phyloP scores from a whole-genome alignment of 2,113 vertebrate species.

The Urocolius indicus region DNA sequence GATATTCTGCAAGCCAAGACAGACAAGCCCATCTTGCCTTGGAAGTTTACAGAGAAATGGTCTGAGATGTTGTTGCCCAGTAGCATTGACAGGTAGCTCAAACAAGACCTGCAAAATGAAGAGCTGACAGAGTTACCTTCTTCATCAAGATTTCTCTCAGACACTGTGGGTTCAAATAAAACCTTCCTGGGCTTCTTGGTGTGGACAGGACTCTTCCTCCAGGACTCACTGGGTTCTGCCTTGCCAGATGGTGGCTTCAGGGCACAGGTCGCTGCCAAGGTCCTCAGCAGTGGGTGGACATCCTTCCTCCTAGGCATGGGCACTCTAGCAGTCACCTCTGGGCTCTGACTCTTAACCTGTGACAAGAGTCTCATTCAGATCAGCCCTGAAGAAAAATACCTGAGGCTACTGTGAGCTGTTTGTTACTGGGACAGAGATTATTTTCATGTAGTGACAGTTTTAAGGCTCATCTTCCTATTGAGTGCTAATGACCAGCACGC shows the following conservation, averaged over 20 bases:
- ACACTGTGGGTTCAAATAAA: conserved; percentile 62
- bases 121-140: conserved; percentile 56
- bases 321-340: background rate
- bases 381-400: background rate
- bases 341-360: conserved; percentile 28
- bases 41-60: background rate
- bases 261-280: background rate
- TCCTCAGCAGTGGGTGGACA: background rate
- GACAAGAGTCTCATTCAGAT: background rate
- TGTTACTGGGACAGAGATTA: background rate
- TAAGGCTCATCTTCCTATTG: background rate
- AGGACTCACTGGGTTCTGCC: background rate
- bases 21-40: background rate
- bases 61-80: background rate
- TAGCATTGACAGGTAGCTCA: background rate
- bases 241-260: background rate
- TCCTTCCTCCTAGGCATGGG: background rate
- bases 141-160: conserved; percentile 4
- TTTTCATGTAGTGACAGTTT: background rate
- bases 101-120: background rate
- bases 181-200: conserved; percentile 58
- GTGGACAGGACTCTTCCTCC: background rate
- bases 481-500: background rate
- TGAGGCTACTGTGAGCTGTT: background rate
- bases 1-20: background rate